Conservation (phyloP, 2,113 vertebrate species). For the Cyprinodon variegatus region DNA sequence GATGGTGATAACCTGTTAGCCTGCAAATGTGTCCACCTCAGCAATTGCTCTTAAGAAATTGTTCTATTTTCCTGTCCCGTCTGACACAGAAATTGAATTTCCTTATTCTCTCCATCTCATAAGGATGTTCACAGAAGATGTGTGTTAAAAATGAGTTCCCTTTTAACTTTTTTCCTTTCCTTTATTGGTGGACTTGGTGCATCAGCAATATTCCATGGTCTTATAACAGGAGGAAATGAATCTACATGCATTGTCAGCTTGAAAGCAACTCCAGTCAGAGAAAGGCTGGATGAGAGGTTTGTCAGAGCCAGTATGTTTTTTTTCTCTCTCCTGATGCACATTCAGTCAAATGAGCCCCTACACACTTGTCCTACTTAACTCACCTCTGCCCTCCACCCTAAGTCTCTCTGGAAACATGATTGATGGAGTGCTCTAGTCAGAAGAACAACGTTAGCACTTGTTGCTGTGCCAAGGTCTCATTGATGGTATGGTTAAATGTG, state of each 20-base stretch:
- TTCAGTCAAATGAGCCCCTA: conserved; percentile 63
- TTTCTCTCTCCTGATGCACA: conserved; percentile 57
- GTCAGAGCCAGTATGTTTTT: conserved; percentile 66
- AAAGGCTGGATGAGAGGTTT: conserved; percentile 63
- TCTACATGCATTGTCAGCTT: conserved; percentile 38
- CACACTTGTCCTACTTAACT: conserved; percentile 25
- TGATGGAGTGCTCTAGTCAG: conserved; percentile 64
- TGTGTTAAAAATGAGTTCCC: conserved; percentile 8
- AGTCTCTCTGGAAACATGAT: conserved; percentile 58
- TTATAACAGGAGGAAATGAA: conserved; percentile 38
- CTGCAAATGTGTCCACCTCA: conserved; percentile 5
- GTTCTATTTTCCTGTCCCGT: not conserved
- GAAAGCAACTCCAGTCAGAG: conserved; percentile 50
- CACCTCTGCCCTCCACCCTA: conserved; percentile 41
- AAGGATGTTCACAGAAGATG: conserved; percentile 1
- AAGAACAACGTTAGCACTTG: conserved; percentile 63
- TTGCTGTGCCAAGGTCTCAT: conserved; percentile 66
- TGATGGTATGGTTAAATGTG: conserved; percentile 43
- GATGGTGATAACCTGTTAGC: conserved; percentile 5
- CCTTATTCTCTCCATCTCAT: not conserved
- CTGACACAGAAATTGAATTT: conserved; percentile 1
- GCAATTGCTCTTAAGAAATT: conserved; percentile 1
- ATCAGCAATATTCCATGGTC: conserved; percentile 24
- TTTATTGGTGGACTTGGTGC: conserved; percentile 11
- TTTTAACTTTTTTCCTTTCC: conserved; percentile 10